phyloP scores from a whole-genome alignment of 2,888 invertebrate genomes.

The Drosophila meridiana region DNA sequence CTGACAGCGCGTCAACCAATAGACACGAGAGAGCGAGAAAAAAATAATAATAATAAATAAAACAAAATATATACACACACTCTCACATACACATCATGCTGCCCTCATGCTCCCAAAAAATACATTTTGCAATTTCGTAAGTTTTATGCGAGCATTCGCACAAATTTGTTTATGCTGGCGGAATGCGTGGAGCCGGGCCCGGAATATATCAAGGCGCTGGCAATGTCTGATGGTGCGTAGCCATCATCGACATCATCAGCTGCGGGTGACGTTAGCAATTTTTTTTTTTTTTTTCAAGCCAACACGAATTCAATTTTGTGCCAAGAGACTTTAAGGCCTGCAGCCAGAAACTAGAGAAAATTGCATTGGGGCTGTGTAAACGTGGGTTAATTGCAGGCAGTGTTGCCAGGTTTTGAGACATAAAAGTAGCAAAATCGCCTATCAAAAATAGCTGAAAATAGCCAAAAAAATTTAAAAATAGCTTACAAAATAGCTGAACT shows the following conservation, averaged over 20 bases:
- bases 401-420: too few species aligned
- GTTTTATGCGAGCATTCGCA: constrained; percentile 75
- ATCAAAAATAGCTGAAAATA: too few species aligned
- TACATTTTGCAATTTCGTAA: constrained; percentile 75
- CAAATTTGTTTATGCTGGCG: constrained; percentile 68
- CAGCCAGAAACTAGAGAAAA: constrained; percentile 40
- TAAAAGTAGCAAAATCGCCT: too few species aligned
- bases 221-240: constrained; percentile 26
- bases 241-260: constrained; percentile 45
- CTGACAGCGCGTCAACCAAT: constrained; percentile 56
- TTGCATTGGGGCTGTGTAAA: constrained; percentile 28
- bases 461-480: too few species aligned
- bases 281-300: constrained; percentile 9
- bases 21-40: constrained; percentile 4
- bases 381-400: constrained; percentile 43
- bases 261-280: constrained; percentile 52
- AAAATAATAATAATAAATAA: constrained; percentile 22
- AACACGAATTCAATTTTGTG: constrained; percentile 58
- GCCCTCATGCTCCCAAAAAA: constrained; percentile 46
- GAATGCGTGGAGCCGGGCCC: constrained; percentile 14
- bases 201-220: background rate
- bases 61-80: background rate
- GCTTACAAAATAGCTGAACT: too few species aligned
- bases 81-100: background rate
- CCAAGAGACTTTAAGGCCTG: constrained; percentile 16